Evolutionary conservation across 2,113 vertebrate species (phyloP).

Genomic region (Tragelaphus strepsiceros): DNA sequence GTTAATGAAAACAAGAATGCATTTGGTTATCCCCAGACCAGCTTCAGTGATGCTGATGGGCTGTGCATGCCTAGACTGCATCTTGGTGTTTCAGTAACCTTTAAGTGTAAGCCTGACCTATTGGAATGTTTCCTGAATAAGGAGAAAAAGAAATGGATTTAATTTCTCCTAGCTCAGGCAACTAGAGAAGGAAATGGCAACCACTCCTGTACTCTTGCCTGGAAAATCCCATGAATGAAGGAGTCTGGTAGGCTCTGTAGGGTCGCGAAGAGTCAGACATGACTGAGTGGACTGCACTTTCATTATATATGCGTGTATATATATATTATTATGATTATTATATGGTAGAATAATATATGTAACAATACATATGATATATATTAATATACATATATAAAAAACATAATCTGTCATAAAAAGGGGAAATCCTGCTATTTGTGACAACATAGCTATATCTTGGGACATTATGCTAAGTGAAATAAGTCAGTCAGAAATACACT

Average conservation of each 20-base stretch:
- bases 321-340: background rate
- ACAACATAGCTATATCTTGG: background rate
- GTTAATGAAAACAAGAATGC: background rate
- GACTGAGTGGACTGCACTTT: background rate
- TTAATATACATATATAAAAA: background rate
- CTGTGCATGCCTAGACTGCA: rapidly evolving
- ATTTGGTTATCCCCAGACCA: background rate
- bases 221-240: background rate
- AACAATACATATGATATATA: background rate
- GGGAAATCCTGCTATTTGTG: background rate
- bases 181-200: background rate
- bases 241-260: background rate
- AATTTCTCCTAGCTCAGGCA: no score
- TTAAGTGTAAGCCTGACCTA: rapidly evolving
- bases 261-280: rapidly evolving
- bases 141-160: background rate
- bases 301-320: background rate
- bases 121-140: background rate
- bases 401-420: background rate
- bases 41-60: background rate
- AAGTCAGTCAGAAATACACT: background rate
- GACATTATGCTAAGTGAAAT: background rate
- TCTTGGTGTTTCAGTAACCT: no score
- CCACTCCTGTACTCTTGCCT: background rate
- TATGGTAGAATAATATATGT: background rate